Conservation (phyloP, 2,797 vertebrate species). For the Rachycentron canadum region DNA sequence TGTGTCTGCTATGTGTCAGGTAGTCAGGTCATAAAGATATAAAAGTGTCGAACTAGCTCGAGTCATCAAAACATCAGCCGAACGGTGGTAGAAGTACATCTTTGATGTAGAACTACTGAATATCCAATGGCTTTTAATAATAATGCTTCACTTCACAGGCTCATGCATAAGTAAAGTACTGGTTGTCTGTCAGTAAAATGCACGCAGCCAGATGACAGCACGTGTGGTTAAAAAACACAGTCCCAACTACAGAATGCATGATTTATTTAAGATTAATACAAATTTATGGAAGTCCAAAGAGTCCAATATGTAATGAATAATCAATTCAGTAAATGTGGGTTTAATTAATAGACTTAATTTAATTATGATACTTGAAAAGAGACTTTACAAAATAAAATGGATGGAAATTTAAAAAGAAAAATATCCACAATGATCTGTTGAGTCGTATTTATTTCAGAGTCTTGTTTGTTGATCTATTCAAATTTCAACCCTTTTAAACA, state of each 20-base stretch:
- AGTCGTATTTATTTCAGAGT: no score
- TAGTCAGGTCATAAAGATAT: constrained; percentile 5
- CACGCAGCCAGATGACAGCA: no score
- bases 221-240: no score
- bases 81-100: background rate
- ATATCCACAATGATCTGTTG: no score
- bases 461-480: no score
- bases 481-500: no score
- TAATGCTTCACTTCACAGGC: background rate
- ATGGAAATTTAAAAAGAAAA: background rate
- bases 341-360: no score
- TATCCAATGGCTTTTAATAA: background rate
- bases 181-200: background rate
- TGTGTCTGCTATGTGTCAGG: constrained; percentile 2
- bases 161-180: background rate
- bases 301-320: no score
- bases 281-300: no score
- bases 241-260: background rate
- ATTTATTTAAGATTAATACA: no score
- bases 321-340: no score
- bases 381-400: background rate
- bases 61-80: constrained; percentile 5
- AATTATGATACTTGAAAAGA: no score
- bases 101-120: background rate
- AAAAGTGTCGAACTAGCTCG: background rate